Conservation (phyloP, 2,797 vertebrate species). For the Ctenopoma kingsleyae region DNA sequence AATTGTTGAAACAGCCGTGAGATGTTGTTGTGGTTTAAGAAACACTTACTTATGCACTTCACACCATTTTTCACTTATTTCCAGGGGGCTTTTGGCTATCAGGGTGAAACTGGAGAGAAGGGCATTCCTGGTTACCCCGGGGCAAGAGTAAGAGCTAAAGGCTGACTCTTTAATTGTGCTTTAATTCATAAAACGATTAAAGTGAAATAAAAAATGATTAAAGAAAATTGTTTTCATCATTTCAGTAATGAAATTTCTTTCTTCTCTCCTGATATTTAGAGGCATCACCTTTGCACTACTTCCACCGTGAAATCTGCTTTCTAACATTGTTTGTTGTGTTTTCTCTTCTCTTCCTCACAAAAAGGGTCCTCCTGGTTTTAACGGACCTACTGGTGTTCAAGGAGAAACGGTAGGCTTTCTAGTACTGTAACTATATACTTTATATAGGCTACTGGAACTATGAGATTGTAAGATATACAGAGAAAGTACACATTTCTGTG, state of each 20-base stretch:
- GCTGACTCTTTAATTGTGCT: not conserved
- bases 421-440: not conserved
- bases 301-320: not conserved
- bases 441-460: too few species aligned
- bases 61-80: not conserved
- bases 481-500: too few species aligned
- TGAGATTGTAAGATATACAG: not conserved
- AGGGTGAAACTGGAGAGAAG: constrained; percentile 91
- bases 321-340: not conserved
- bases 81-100: constrained; percentile 84
- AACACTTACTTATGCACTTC: not conserved
- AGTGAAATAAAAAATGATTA: too few species aligned
- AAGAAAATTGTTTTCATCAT: too few species aligned
- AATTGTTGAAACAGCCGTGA: not conserved
- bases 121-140: constrained; percentile 93
- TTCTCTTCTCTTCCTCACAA: constrained; percentile 26
- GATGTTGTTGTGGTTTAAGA: not conserved
- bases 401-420: constrained; percentile 80
- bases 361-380: constrained; percentile 89
- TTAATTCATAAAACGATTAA: not conserved
- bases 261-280: rapidly evolving
- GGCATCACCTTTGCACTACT: not conserved
- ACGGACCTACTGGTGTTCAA: constrained; percentile 84
- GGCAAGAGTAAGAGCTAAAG: constrained; percentile 84
- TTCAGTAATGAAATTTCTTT: not conserved